A percentile compares a stretch with the other conserved stretches of the same genome.
phyloP scores from a whole-genome alignment of 2,113 vertebrate genomes.

The Rallus limicola region DNA sequence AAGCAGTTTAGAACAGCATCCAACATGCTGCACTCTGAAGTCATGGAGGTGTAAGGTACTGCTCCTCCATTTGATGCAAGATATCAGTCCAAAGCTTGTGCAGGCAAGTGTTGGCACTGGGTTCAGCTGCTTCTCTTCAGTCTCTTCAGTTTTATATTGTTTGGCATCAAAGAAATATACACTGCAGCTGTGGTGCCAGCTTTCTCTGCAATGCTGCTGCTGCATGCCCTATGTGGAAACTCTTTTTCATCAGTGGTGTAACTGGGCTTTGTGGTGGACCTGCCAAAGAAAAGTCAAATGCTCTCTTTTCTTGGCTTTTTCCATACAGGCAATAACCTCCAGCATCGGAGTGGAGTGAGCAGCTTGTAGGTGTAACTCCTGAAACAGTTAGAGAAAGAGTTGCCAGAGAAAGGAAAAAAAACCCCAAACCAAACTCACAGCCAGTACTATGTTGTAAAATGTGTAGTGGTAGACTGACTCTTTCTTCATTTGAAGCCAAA shows the following conservation, averaged over 20 bases:
- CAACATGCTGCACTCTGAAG: not conserved
- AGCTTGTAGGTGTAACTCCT: not conserved
- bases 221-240: not conserved
- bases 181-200: not conserved
- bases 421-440: not conserved
- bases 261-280: not conserved
- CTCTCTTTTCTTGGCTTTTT: not conserved
- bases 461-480: not conserved
- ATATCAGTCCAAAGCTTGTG: not conserved
- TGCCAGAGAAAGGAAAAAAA: not conserved
- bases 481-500: not conserved
- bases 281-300: rapidly evolving
- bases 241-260: not conserved
- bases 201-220: not conserved
- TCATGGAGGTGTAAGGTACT: not conserved
- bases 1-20: not conserved
- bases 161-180: not conserved
- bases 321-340: not conserved
- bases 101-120: not conserved
- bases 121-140: not conserved
- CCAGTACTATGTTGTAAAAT: not conserved
- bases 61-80: not conserved
- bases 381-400: not conserved
- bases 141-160: not conserved
- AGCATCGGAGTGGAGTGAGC: not conserved